A percentile compares a stretch with the other conserved stretches of the same genome.
These are phyloP conservation scores for Xenopus laevis DNA, from an alignment of 2,113 vertebrate genomes.

Conservation along the genomic window DNA sequence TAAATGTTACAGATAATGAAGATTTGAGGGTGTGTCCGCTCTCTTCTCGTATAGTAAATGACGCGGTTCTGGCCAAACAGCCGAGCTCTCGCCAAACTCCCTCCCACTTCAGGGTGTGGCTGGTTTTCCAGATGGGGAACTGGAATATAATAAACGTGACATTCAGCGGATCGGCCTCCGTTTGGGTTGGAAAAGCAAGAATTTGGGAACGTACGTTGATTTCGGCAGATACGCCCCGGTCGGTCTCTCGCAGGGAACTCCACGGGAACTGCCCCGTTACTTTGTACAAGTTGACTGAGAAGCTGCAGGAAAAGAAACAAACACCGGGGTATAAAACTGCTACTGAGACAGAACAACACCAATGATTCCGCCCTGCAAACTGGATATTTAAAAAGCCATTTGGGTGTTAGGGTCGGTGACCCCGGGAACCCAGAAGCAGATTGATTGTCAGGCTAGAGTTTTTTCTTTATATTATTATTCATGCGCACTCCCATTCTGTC, in stretches of 20 bases:
- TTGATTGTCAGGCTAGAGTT: too few relatives aligned
- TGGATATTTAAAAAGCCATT: too few relatives aligned
- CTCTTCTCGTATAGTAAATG: slow-evolving; percentile 85
- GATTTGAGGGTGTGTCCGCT: slow-evolving; percentile 94
- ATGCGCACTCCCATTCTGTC: too few relatives aligned
- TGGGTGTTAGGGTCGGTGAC: too few relatives aligned
- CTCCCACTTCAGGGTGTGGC: slow-evolving; percentile 90
- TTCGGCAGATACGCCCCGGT: slow-evolving; percentile 85
- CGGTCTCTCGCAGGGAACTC: slow-evolving; percentile 94
- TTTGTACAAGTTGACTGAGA: slow-evolving; percentile 90
- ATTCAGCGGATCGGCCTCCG: too few relatives aligned
- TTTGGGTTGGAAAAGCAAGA: too few relatives aligned
- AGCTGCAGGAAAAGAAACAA: slow-evolving; percentile 68
- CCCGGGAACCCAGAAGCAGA: too few relatives aligned
- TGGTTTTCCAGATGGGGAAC: slow-evolving; percentile 84
- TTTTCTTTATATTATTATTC: too few relatives aligned
- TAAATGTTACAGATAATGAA: slow-evolving; percentile 76
- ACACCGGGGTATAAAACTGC: too few relatives aligned
- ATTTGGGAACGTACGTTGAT: slow-evolving; percentile 70
- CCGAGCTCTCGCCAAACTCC: slow-evolving; percentile 88
- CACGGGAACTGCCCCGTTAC: slow-evolving; percentile 95
- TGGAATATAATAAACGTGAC: slow-evolving; percentile 46
- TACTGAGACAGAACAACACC: too few relatives aligned
- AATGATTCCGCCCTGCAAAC: too few relatives aligned
- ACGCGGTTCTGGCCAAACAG: slow-evolving; percentile 86